Conservation (phyloP, 1,140 invertebrate species). For the Ostrea edulis region DNA sequence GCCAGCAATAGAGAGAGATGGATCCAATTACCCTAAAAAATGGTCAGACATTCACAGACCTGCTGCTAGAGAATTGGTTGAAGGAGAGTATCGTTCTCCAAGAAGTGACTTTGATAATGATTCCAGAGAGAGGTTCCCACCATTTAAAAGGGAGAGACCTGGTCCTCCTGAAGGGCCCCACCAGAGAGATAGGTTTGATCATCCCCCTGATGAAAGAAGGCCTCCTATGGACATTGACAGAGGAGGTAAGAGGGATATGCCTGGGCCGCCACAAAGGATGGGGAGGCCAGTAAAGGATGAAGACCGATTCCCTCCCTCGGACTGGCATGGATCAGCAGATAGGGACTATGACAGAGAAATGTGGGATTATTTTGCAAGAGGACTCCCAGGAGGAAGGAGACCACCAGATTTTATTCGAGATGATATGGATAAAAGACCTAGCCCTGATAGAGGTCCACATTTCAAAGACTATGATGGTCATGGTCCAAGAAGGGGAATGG, state of each 20-base stretch:
- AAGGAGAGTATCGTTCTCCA: conserved; percentile 29
- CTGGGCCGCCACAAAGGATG: conserved; percentile 30
- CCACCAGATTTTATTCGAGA: conserved; percentile 48
- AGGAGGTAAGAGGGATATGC: neutral
- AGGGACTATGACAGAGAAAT: conserved; percentile 26
- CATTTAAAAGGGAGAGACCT: neutral
- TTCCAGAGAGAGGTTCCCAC: conserved; percentile 3
- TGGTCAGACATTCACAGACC: conserved; percentile 24
- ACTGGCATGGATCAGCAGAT: neutral
- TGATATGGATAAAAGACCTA: conserved; percentile 12
- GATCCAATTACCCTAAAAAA: neutral
- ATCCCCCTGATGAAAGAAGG: neutral
- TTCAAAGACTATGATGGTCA: neutral
- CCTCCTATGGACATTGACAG: conserved; percentile 21
- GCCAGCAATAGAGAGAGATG: conserved; percentile 40
- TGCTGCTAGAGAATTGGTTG: neutral
- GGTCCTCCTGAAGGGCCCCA: conserved; percentile 8
- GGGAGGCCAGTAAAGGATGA: conserved; percentile 1
- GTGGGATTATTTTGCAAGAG: conserved; percentile 57
- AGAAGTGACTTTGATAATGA: conserved; percentile 29
- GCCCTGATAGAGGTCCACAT: conserved; percentile 31
- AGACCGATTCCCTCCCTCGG: conserved; percentile 34
- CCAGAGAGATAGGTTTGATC: conserved; percentile 19
- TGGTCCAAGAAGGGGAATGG: conserved; percentile 25
- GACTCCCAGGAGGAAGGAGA: conserved; percentile 41